A percentile compares a stretch with the other conserved stretches of the same genome.
These are phyloP conservation scores for Sylvia borin DNA, from an alignment of 2,797 vertebrate species.

Conservation along the genomic window DNA sequence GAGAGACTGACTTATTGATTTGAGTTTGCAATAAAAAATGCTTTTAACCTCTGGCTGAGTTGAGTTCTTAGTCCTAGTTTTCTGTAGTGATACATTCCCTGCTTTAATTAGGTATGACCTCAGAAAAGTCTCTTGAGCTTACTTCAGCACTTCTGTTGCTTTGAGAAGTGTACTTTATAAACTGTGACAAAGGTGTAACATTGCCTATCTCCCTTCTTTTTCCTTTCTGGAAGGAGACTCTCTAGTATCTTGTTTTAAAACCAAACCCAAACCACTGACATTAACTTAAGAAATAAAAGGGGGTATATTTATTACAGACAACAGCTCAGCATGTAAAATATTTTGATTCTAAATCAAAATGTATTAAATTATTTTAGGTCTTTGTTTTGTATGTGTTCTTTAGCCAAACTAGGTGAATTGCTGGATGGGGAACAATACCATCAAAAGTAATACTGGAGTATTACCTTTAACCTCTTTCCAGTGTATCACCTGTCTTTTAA, in stretches of 20 bases:
- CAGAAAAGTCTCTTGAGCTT: not conserved
- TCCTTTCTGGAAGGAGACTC: not conserved
- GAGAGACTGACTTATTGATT: not conserved
- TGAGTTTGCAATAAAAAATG: not conserved
- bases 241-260: not conserved
- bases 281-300: not conserved
- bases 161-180: not conserved
- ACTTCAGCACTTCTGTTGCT: not conserved
- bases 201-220: not conserved
- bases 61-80: not conserved
- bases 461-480: not conserved
- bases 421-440: not conserved
- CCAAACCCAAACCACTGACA: not conserved
- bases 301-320: not conserved
- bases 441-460: not conserved
- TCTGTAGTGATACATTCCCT: not conserved
- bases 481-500: not conserved
- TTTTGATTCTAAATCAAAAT: not conserved
- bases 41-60: not conserved
- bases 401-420: not conserved
- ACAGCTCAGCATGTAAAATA: not conserved
- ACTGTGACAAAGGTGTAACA: not conserved
- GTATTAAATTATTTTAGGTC: not conserved
- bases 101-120: constrained; percentile 28
- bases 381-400: not conserved